Percentiles rank a stretch among this genome's conserved stretches.
Conservation (phyloP, 2,113 vertebrate species). For the Gorilla gorilla region DNA sequence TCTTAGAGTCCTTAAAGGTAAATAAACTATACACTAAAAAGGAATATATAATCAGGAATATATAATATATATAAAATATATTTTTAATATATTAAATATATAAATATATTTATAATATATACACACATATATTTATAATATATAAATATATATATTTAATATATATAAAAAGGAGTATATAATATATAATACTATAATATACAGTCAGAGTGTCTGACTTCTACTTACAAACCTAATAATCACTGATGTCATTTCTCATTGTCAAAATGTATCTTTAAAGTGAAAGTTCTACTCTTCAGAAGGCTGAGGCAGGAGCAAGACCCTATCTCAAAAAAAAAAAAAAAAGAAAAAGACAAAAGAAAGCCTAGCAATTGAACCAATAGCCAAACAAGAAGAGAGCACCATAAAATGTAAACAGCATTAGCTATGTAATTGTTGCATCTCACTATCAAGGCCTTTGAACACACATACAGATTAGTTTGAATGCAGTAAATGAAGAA, state of each 20-base stretch:
- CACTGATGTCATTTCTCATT: neutral
- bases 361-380: neutral
- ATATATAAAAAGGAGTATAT: neutral
- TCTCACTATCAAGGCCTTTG: neutral
- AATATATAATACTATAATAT: neutral
- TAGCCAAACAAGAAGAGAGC: neutral
- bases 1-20: neutral
- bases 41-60: neutral
- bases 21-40: neutral
- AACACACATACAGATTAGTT: neutral
- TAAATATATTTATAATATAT: no score
- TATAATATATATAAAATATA: no score
- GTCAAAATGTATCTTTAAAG: constrained; percentile 31
- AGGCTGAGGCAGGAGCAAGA: neutral
- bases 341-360: neutral
- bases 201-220: neutral
- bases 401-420: neutral
- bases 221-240: neutral
- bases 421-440: neutral
- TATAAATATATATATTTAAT: no score
- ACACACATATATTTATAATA: no score
- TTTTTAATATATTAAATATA: no score
- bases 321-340: neutral
- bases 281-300: neutral
- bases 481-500: neutral